phyloP scores from a whole-genome alignment of 2,113 vertebrate species.

The Polypterus senegalus region DNA sequence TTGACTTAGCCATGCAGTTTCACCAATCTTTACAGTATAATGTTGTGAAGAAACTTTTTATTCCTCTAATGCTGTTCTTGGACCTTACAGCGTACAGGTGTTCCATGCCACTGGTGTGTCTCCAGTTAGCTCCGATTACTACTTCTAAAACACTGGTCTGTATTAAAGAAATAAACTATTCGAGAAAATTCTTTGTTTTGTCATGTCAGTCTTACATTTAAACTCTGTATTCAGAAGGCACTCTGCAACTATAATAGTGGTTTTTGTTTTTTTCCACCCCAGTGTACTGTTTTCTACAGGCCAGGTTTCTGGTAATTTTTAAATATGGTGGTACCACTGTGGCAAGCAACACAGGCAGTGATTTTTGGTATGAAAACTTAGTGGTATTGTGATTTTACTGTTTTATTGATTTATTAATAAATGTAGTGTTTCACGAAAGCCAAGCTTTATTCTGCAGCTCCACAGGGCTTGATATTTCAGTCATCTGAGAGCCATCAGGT shows the following conservation, averaged over 20 bases:
- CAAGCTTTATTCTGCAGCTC: constrained; percentile 58
- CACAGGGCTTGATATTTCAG: constrained; percentile 50
- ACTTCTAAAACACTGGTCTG: constrained; percentile 60
- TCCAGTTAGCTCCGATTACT: constrained; percentile 55
- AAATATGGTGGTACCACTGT: constrained; percentile 49
- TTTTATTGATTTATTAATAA: constrained; percentile 68
- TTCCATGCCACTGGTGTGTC: constrained; percentile 56
- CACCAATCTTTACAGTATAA: constrained; percentile 56
- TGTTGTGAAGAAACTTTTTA: constrained; percentile 28
- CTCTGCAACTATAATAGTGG: constrained; percentile 33
- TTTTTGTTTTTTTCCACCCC: constrained; percentile 32
- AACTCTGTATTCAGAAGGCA: constrained; percentile 15
- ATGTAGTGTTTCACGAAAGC: constrained; percentile 70
- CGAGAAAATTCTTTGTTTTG: constrained; percentile 49
- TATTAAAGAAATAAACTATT: constrained; percentile 21
- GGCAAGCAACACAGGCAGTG: constrained; percentile 40
- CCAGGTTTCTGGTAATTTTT: constrained; percentile 58
- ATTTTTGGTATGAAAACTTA: constrained; percentile 60
- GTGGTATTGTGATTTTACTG: constrained; percentile 78
- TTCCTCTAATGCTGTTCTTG: constrained; percentile 56
- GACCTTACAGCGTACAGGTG: constrained; percentile 57
- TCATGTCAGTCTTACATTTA: constrained; percentile 47
- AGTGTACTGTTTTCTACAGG: constrained; percentile 40
- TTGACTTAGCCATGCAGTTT: constrained; percentile 60
- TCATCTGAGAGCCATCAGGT: constrained; percentile 34